Percentiles rank a stretch among this genome's conserved stretches.
phyloP scores from a whole-genome alignment of 2,888 invertebrate species.

The Mallateleia sp. region DNA sequence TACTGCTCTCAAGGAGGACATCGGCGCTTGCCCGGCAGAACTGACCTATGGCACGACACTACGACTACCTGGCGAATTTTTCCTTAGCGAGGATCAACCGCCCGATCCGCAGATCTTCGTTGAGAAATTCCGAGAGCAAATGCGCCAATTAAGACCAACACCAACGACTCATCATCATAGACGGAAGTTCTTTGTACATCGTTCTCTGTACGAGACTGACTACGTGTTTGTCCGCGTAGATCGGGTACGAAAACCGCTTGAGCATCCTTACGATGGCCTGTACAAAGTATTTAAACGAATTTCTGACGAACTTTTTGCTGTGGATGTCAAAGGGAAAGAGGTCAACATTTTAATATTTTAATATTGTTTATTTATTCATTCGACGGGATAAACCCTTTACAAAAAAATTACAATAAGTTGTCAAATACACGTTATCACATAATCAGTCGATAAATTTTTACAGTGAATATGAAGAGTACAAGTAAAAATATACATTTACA shows the following conservation, averaged over 20 bases:
- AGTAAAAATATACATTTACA: no score
- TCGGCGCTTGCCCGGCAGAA: slow-evolving; percentile 33
- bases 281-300: background rate
- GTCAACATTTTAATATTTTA: no score
- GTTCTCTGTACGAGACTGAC: slow-evolving; percentile 2
- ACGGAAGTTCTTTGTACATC: slow-evolving; percentile 3
- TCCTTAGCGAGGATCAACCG: slow-evolving; percentile 33
- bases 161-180: slow-evolving; percentile 34
- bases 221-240: slow-evolving; percentile 39
- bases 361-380: no score
- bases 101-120: slow-evolving; percentile 33
- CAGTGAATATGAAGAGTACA: no score
- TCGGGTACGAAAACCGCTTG: slow-evolving; percentile 12
- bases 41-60: slow-evolving; percentile 37
- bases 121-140: slow-evolving; percentile 7
- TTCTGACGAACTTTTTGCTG: background rate
- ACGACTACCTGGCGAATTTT: slow-evolving; percentile 51
- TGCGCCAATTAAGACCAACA: slow-evolving; percentile 27
- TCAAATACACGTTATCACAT: no score
- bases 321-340: slow-evolving; percentile 9
- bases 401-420: no score
- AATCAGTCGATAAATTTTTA: no score
- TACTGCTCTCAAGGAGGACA: slow-evolving; percentile 40
- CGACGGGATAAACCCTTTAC: no score
- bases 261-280: slow-evolving; percentile 19